Evolutionary conservation across 1,140 invertebrate genomes (phyloP).

Genomic region (Neuroterus valhalla): DNA sequence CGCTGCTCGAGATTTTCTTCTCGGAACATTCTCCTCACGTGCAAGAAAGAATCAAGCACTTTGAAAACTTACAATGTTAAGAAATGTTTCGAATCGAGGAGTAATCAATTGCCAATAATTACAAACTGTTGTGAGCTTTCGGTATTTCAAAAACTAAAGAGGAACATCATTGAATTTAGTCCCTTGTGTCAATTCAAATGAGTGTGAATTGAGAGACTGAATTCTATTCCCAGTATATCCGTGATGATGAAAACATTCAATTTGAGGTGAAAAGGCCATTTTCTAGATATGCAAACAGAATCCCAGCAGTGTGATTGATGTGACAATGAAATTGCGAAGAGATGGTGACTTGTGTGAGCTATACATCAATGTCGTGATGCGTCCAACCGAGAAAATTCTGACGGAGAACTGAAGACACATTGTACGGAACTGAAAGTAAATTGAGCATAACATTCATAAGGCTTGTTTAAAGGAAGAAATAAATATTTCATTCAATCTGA

Average conservation of each 20-base stretch:
- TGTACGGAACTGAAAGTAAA: neutral
- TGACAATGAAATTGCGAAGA: slow-evolving; percentile 6
- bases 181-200: neutral
- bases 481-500: too few relatives aligned
- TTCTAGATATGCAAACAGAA: slow-evolving; percentile 16
- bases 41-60: slow-evolving; percentile 23
- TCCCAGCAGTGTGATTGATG: neutral
- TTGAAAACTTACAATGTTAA: slow-evolving; percentile 10
- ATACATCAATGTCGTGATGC: slow-evolving; percentile 8
- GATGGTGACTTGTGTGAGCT: neutral
- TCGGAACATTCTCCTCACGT: slow-evolving; percentile 4
- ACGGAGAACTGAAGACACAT: neutral
- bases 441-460: too few relatives aligned
- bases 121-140: neutral
- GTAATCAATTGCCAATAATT: too few relatives aligned
- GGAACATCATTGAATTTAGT: neutral
- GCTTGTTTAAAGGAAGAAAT: too few relatives aligned
- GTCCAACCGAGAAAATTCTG: neutral
- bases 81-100: neutral
- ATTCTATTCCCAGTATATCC: neutral
- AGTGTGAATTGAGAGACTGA: neutral
- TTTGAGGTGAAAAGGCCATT: neutral
- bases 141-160: neutral
- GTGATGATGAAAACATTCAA: neutral
- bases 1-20: neutral